Conservation (phyloP, 2,888 invertebrate genomes). For the Platerodrilus igneus region DNA sequence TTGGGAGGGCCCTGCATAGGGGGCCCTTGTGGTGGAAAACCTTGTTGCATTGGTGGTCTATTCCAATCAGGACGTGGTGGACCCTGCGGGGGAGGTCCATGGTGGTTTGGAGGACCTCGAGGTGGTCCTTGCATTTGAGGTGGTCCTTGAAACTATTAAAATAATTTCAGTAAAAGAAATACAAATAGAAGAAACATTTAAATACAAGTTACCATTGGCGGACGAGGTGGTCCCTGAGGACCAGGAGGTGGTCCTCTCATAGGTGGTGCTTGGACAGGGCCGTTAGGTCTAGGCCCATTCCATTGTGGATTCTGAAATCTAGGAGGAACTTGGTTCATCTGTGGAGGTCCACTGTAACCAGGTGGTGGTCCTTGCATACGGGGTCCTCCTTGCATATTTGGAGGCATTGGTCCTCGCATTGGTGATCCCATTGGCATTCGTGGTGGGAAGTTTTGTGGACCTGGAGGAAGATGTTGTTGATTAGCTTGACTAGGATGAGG, state of each 20-base stretch:
- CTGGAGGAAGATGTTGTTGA: conserved; percentile 54
- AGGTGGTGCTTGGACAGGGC: conserved; percentile 49
- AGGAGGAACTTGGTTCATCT: conserved; percentile 55
- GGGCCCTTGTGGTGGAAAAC: conserved; percentile 62
- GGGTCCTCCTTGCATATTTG: conserved; percentile 53
- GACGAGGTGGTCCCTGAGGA: conserved; percentile 56
- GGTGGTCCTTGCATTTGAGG: conserved; percentile 57
- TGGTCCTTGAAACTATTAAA: conserved; percentile 52
- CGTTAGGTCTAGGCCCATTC: conserved; percentile 56
- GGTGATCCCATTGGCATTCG: conserved; percentile 49
- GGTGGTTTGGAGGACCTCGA: conserved; percentile 58
- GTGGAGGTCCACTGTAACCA: conserved; percentile 55
- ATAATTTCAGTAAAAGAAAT: background rate
- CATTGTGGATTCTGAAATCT: conserved; percentile 58
- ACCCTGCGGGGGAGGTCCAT: conserved; percentile 56
- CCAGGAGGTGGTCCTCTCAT: conserved; percentile 55
- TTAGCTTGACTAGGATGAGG: conserved; percentile 60
- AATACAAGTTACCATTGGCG: conserved; percentile 53
- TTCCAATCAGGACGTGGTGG: conserved; percentile 70
- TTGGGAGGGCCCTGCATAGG: conserved; percentile 64
- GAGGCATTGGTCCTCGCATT: conserved; percentile 47
- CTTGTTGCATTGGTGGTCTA: conserved; percentile 68
- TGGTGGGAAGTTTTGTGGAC: conserved; percentile 53
- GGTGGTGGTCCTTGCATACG: conserved; percentile 57
- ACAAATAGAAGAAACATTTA: background rate